Conservation (phyloP, 2,797 vertebrate species). For the Rhynchonycteris naso region DNA sequence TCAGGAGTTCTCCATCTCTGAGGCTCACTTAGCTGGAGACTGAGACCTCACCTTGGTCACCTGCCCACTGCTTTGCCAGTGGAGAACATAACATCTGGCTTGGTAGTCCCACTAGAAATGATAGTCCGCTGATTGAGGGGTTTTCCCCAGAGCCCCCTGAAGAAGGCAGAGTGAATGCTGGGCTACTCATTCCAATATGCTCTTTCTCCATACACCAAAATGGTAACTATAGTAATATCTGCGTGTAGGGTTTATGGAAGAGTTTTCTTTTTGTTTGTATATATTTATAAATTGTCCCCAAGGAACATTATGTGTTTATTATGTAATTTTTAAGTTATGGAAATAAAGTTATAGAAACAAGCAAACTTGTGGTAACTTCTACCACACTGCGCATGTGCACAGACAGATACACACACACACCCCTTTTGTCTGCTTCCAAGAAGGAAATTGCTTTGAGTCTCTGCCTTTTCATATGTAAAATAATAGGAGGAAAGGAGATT, state of each 20-base stretch:
- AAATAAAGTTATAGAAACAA: neutral
- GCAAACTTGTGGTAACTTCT: neutral
- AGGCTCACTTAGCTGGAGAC: neutral
- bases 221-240: neutral
- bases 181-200: neutral
- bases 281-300: constrained; percentile 4
- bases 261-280: constrained; percentile 8
- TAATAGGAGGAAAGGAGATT: neutral
- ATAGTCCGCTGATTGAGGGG: neutral
- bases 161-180: neutral
- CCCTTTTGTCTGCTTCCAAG: neutral
- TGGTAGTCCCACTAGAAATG: neutral
- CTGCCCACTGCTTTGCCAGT: neutral
- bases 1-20: neutral
- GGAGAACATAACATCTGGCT: neutral
- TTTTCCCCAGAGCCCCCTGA: neutral
- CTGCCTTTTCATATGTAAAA: neutral
- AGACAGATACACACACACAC: neutral
- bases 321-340: neutral
- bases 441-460: neutral
- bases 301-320: neutral
- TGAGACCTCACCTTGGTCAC: neutral
- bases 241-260: neutral
- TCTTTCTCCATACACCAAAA: neutral
- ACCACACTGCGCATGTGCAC: neutral